A percentile compares a stretch with the other conserved stretches of the same genome.
Conservation (phyloP, 2,113 vertebrate species). For the Micronycteris hirsuta region DNA sequence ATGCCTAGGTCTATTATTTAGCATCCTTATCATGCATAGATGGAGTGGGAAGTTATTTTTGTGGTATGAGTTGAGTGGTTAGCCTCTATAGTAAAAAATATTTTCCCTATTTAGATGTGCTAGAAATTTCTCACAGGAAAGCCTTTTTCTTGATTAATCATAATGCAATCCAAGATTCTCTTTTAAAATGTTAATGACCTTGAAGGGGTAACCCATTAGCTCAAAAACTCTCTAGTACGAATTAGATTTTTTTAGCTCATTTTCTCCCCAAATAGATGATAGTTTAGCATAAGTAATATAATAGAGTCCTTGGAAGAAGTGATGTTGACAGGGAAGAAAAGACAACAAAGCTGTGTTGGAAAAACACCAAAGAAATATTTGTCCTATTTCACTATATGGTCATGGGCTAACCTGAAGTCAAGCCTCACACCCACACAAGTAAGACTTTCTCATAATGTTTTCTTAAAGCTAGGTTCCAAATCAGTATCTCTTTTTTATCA, state of each 20-base stretch:
- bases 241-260: constrained; percentile 7
- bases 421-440: neutral
- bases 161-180: constrained; percentile 13
- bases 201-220: neutral
- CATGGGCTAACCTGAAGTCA: neutral
- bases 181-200: constrained; percentile 24
- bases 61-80: constrained; percentile 18
- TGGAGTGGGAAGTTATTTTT: constrained; percentile 12
- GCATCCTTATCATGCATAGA: constrained; percentile 16
- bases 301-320: neutral
- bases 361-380: constrained; percentile 19
- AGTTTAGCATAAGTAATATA: neutral
- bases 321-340: neutral
- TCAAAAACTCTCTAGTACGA: constrained; percentile 22
- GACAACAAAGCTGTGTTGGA: neutral
- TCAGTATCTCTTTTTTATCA: constrained; percentile 24
- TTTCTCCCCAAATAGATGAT: constrained; percentile 32
- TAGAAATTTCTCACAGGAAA: constrained; percentile 24
- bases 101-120: constrained; percentile 17
- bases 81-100: constrained; percentile 14
- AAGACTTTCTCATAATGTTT: constrained; percentile 31
- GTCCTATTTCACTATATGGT: neutral
- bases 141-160: constrained; percentile 33
- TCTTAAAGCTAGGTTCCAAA: constrained; percentile 31
- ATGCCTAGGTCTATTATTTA: neutral